These are phyloP conservation scores for Florisuga fusca DNA, from an alignment of 2,797 vertebrate species.

Conservation along the genomic window DNA sequence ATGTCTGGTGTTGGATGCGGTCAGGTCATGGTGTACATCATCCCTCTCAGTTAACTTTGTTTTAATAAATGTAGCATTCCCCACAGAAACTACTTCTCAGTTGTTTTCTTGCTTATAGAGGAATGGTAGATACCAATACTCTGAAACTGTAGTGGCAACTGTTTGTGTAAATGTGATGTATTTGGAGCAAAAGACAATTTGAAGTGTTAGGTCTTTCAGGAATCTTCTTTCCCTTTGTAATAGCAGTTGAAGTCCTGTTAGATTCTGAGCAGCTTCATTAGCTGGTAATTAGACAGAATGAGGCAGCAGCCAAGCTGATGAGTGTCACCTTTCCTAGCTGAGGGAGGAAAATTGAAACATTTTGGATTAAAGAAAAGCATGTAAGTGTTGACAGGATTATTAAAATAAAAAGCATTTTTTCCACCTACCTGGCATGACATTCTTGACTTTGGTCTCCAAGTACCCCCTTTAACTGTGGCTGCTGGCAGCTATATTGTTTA, in stretches of 20 bases:
- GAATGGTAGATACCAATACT: not conserved
- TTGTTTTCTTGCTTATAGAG: not conserved
- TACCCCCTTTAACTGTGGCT: not conserved
- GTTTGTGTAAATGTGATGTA: not conserved
- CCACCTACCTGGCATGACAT: not conserved
- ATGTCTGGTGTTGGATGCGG: not conserved
- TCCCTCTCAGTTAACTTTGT: not conserved
- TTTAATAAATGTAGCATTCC: not conserved
- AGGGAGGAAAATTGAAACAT: not conserved
- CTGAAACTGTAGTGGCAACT: not conserved
- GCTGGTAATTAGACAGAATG: not conserved
- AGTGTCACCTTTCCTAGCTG: not conserved
- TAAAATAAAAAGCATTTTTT: not conserved
- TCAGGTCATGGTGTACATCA: not conserved
- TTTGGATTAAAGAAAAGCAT: not conserved
- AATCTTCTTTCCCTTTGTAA: not conserved
- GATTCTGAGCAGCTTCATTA: not conserved
- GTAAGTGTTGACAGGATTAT: not conserved
- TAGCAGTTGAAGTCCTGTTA: not conserved
- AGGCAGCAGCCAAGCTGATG: not conserved
- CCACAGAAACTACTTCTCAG: not conserved
- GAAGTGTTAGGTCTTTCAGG: not conserved
- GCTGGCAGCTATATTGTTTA: accelerated
- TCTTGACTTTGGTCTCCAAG: not conserved
- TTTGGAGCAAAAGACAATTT: not conserved